Evolutionary conservation across 2,888 invertebrate genomes (phyloP).

Genomic region (Neria commutata): DNA sequence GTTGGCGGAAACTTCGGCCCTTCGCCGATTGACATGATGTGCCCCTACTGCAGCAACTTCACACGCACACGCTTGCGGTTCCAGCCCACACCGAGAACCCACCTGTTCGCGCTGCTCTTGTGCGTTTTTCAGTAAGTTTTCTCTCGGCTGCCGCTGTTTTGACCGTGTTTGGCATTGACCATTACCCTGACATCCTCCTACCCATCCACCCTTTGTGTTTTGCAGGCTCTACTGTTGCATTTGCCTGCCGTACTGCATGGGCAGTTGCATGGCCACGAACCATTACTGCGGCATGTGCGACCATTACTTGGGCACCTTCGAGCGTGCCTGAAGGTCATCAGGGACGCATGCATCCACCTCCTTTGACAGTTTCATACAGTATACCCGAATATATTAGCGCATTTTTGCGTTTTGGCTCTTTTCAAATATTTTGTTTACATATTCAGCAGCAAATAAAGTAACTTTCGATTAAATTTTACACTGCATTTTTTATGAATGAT

Average conservation of each 20-base stretch:
- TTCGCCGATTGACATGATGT: constrained; percentile 59
- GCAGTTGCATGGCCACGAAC: constrained; percentile 50
- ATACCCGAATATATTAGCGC: too few species aligned
- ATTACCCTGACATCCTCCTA: not conserved
- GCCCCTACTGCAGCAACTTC: constrained; percentile 63
- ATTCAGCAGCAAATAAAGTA: too few species aligned
- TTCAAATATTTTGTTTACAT: too few species aligned
- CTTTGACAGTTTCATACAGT: too few species aligned
- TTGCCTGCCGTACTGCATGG: constrained; percentile 52
- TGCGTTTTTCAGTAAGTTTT: constrained; percentile 59
- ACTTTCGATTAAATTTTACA: too few species aligned
- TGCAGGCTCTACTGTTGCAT: constrained; percentile 51
- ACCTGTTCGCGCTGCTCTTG: constrained; percentile 64
- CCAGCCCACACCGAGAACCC: constrained; percentile 64
- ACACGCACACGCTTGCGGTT: constrained; percentile 61
- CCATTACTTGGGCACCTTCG: constrained; percentile 49
- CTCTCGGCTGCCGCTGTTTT: not conserved
- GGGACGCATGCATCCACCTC: too few species aligned
- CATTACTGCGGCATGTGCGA: constrained; percentile 57
- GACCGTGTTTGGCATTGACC: not conserved
- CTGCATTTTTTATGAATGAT: too few species aligned
- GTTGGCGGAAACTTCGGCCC: too few species aligned
- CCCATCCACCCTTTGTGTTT: not conserved
- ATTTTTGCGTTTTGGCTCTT: too few species aligned
- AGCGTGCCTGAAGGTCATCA: constrained; percentile 30